Conservation (phyloP, 2,888 invertebrate species). For the Drosophila kambysellisi region DNA sequence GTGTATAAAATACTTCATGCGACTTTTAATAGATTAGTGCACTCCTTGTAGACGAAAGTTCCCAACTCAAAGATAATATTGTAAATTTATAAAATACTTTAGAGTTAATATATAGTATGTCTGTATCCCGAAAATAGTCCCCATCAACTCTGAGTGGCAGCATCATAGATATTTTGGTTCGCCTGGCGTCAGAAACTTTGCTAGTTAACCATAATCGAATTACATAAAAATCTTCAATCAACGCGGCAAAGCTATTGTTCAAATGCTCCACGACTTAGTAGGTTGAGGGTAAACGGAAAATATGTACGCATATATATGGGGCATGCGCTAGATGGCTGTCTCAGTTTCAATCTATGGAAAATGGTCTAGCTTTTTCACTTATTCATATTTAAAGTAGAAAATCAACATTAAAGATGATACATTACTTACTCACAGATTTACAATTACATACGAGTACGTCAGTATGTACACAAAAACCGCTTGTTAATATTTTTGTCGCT, state of each 20-base stretch:
- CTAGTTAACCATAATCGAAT: constrained; percentile 48
- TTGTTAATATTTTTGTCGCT: constrained; percentile 66
- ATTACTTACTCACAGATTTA: background rate
- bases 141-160: background rate
- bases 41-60: background rate
- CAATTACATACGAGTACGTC: background rate
- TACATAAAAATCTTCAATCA: constrained; percentile 27
- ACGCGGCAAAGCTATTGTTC: background rate
- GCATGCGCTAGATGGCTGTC: constrained; percentile 2
- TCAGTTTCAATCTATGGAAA: background rate
- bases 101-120: background rate
- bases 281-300: background rate
- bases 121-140: background rate
- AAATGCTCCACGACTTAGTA: background rate
- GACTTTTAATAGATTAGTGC: background rate
- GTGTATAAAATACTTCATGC: background rate
- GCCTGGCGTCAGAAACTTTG: constrained; percentile 3
- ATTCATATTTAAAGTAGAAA: background rate
- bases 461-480: constrained; percentile 11
- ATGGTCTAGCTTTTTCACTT: background rate
- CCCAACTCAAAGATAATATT: background rate
- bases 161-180: background rate
- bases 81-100: background rate
- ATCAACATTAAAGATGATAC: background rate
- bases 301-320: background rate